Conservation (phyloP, 92 coral and sea anemone species). For the Parazoanthus darwini region DNA sequence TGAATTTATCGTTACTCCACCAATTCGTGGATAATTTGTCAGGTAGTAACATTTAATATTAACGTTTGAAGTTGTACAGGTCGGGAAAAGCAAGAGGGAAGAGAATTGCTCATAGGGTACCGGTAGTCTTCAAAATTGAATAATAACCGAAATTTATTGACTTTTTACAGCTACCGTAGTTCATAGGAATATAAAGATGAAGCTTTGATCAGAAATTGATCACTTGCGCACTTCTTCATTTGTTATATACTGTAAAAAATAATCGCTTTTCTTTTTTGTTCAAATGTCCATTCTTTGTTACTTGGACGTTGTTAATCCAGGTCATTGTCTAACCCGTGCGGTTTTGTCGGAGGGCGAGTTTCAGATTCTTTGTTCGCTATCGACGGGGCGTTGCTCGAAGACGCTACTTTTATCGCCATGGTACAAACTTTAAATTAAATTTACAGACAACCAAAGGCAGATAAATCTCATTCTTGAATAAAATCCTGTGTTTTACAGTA, state of each 20-base stretch:
- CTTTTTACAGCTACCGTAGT: slow-evolving; percentile 1
- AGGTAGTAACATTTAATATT: neutral
- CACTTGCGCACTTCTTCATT: neutral
- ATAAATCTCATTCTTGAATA: neutral
- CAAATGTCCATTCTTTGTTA: neutral
- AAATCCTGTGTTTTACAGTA: neutral
- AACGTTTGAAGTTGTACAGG: neutral
- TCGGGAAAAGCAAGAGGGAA: neutral
- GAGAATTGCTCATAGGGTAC: neutral
- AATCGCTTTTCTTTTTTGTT: no score
- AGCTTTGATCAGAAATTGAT: neutral
- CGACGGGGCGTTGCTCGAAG: no score
- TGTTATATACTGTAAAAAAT: no score
- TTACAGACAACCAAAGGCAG: neutral
- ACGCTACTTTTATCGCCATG: neutral
- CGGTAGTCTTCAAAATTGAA: neutral
- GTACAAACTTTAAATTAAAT: neutral
- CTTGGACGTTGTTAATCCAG: neutral
- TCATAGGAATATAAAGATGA: no score
- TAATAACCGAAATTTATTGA: no score
- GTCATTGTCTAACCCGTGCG: neutral
- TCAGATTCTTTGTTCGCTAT: no score
- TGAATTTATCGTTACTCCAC: slow-evolving; percentile 24
- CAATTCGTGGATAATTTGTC: neutral
- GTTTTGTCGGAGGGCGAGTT: no score